Percentiles rank a stretch among this genome's conserved stretches.
Evolutionary conservation across 2,888 invertebrate genomes (phyloP).

Genomic region (Pristionchus entomophagus): DNA sequence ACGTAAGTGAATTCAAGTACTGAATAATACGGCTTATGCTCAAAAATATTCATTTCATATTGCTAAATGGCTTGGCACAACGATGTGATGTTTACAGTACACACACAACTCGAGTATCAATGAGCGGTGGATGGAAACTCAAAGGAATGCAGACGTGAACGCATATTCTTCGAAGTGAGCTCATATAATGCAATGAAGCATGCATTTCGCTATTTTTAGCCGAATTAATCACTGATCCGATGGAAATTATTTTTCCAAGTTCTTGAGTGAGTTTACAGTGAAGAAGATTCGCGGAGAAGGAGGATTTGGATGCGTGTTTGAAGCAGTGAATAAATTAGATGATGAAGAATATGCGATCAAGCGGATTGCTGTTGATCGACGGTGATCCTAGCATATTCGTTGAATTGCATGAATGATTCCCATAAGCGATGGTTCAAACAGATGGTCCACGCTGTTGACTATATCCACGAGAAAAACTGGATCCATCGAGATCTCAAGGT

Average conservation of each 20-base stretch:
- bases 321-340: neutral
- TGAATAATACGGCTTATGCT: no score
- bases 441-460: neutral
- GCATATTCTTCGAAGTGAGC: neutral
- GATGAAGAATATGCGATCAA: neutral
- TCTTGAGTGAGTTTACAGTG: neutral
- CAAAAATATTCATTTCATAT: no score
- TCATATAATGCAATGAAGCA: no score
- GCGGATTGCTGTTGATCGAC: neutral
- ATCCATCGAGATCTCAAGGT: neutral
- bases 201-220: no score
- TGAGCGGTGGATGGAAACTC: no score
- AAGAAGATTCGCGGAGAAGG: no score
- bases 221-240: neutral
- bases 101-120: no score
- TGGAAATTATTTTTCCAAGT: neutral
- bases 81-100: no score
- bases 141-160: neutral
- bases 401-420: neutral
- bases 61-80: no score
- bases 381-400: neutral
- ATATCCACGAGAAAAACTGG: no score
- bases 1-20: no score
- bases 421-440: neutral
- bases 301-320: neutral